Evolutionary conservation across 1,140 invertebrate species (phyloP).

Genomic region (silkworm (Bombyx mori)): DNA sequence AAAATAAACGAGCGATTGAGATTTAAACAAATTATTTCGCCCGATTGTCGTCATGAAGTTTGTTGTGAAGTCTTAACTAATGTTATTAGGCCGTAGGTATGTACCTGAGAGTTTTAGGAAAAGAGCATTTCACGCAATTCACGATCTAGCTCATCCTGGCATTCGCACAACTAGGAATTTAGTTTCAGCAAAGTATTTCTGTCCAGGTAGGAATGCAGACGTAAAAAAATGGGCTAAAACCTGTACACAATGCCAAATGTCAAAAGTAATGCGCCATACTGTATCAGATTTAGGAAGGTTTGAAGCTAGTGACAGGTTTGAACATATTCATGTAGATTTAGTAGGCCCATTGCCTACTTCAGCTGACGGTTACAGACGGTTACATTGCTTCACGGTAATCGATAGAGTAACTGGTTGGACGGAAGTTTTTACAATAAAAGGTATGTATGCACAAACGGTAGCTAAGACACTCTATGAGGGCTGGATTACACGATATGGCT

Average conservation of each 20-base stretch:
- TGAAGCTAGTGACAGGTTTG: conserved; percentile 26
- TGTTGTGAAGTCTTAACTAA: conserved; percentile 4
- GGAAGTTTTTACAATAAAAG: not conserved
- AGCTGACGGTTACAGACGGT: conserved; percentile 20
- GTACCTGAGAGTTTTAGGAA: not conserved
- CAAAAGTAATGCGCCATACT: not conserved
- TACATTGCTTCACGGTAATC: conserved; percentile 55
- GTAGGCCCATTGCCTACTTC: conserved; percentile 2
- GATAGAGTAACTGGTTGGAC: conserved; percentile 33
- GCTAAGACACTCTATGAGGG: conserved; percentile 6
- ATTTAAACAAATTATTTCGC: not conserved
- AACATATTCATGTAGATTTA: conserved; percentile 5
- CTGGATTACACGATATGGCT: not conserved
- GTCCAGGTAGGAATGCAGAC: conserved; percentile 20
- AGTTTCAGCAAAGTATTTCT: conserved; percentile 1
- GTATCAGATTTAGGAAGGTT: conserved; percentile 1
- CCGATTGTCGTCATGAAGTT: not conserved
- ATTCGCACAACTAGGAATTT: conserved; percentile 3
- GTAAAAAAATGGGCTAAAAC: conserved; percentile 16
- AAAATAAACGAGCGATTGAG: not conserved
- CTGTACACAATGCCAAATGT: conserved; percentile 2
- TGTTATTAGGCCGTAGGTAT: conserved; percentile 5
- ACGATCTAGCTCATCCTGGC: conserved; percentile 5
- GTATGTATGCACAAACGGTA: conserved; percentile 8
- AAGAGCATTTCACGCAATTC: not conserved